A percentile compares a stretch with the other conserved stretches of the same genome.
Conservation (phyloP, 1,140 invertebrate genomes). For the Diorhabda elongata region DNA sequence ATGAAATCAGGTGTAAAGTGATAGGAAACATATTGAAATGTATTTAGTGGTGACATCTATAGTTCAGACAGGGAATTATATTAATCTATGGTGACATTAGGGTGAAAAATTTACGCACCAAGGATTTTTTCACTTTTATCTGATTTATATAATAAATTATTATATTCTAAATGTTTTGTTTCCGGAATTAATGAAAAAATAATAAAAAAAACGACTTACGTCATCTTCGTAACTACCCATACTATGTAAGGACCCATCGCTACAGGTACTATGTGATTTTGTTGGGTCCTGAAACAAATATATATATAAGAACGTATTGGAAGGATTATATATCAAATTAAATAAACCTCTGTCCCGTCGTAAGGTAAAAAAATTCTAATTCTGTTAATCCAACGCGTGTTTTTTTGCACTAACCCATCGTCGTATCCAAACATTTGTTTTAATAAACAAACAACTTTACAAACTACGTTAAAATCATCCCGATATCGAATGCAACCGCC, state of each 20-base stretch:
- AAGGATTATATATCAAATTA: not conserved
- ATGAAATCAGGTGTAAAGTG: too few relatives aligned
- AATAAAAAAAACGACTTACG: conserved; percentile 38
- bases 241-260: conserved; percentile 67
- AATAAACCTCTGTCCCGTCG: conserved; percentile 15
- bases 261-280: conserved; percentile 65
- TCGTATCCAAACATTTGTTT: conserved; percentile 33
- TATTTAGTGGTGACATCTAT: too few relatives aligned
- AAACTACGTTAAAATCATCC: not conserved
- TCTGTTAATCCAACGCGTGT: conserved; percentile 31
- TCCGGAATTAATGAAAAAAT: not conserved
- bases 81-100: too few relatives aligned
- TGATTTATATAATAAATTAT: too few relatives aligned
- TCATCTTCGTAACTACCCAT: conserved; percentile 69
- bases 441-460: not conserved
- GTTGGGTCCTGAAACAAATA: conserved; percentile 49
- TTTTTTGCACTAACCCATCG: conserved; percentile 17
- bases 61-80: too few relatives aligned
- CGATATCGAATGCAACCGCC: not conserved
- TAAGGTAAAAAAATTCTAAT: conserved; percentile 34
- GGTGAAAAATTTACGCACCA: too few relatives aligned
- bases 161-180: too few relatives aligned
- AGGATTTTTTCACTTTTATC: too few relatives aligned
- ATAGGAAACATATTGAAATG: too few relatives aligned
- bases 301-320: not conserved